Conservation (phyloP, 2,113 vertebrate genomes). For the human region DNA sequence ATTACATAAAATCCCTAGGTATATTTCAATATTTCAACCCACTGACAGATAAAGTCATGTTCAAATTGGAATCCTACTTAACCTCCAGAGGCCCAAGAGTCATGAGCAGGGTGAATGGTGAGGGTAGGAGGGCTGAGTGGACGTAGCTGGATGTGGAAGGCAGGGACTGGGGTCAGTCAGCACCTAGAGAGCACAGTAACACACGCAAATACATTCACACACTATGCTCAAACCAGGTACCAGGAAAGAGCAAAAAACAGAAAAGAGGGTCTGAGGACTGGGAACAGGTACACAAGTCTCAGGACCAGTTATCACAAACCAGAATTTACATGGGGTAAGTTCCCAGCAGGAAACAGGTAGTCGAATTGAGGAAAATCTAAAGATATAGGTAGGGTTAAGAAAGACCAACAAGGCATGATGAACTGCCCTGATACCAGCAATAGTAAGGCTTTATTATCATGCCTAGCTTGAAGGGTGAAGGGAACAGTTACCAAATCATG, state of each 20-base stretch:
- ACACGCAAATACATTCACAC: no score
- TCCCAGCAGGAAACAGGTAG: not conserved
- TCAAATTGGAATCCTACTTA: not conserved
- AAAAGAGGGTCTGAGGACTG: not conserved
- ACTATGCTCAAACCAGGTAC: accelerated
- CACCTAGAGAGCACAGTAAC: not conserved
- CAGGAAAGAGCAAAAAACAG: not conserved
- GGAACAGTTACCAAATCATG: not conserved
- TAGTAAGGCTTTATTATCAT: not conserved
- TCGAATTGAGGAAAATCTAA: not conserved
- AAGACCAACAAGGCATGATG: not conserved
- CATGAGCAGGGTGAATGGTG: not conserved
- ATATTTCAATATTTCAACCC: not conserved
- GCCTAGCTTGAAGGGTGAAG: not conserved
- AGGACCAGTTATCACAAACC: not conserved
- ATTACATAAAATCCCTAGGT: not conserved
- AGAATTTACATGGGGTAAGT: not conserved
- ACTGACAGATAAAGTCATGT: not conserved
- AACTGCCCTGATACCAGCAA: not conserved
- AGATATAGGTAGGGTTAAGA: not conserved
- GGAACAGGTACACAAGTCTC: not conserved
- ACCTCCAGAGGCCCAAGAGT: not conserved
- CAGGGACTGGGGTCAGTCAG: not conserved
- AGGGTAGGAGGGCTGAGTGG: no score
- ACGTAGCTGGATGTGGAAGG: not conserved